phyloP scores from a whole-genome alignment of 2,888 invertebrate genomes.

The Augiades crinisus region DNA sequence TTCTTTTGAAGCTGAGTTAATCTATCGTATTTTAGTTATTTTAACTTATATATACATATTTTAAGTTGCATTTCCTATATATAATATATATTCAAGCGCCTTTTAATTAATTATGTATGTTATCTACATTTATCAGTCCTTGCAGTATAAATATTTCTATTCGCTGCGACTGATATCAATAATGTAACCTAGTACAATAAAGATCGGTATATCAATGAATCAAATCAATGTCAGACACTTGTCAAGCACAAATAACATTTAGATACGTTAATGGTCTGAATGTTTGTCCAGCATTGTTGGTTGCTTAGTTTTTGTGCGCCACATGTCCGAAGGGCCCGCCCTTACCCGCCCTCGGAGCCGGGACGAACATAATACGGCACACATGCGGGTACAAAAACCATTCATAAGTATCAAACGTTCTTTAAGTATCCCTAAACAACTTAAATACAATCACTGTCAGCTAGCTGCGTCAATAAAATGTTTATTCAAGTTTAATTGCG shows the following conservation, averaged over 20 bases:
- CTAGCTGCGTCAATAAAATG: not conserved
- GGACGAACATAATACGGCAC: conserved; percentile 47
- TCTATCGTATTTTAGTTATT: no score
- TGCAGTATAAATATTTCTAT: no score
- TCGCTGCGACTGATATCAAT: no score
- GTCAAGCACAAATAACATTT: conserved; percentile 17
- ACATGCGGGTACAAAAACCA: conserved; percentile 57
- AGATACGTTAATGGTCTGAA: conserved; percentile 23
- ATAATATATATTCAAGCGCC: no score
- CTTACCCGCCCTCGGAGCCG: conserved; percentile 44
- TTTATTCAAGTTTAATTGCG: not conserved
- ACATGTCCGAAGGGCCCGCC: conserved; percentile 56
- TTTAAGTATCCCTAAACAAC: conserved; percentile 3
- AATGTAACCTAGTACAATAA: no score
- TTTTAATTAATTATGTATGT: no score
- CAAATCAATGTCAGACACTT: conserved; percentile 12
- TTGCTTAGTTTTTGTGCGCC: conserved; percentile 52
- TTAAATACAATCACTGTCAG: conserved; percentile 2
- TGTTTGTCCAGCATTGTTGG: conserved; percentile 42
- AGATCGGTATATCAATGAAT: not conserved
- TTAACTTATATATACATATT: no score
- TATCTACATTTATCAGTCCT: no score
- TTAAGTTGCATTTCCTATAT: no score
- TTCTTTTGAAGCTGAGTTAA: no score
- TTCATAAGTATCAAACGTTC: conserved; percentile 15